These are phyloP conservation scores for Potamarius usumacintae DNA, from an alignment of 2,113 vertebrate genomes.

Conservation along the genomic window DNA sequence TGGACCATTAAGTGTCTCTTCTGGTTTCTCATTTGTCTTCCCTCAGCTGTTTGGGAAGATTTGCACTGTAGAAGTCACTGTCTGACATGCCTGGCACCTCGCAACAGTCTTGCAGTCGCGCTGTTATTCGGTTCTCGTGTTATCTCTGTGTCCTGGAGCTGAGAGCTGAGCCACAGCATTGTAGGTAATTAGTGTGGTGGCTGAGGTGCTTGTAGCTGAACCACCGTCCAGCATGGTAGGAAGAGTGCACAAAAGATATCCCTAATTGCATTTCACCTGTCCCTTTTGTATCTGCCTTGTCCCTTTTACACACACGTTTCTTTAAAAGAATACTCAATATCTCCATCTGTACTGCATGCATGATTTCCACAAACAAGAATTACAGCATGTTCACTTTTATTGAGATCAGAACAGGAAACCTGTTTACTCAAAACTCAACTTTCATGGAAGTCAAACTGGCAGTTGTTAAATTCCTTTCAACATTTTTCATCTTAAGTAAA, in stretches of 20 bases:
- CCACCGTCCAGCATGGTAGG: constrained; percentile 35
- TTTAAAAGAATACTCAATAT: background rate
- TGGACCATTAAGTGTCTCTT: constrained; percentile 46
- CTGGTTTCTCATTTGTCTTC: background rate
- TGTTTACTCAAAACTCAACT: background rate
- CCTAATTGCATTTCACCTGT: constrained; percentile 64
- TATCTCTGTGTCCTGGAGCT: constrained; percentile 21
- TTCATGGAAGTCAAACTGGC: background rate
- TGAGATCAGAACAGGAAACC: background rate
- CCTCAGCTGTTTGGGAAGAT: constrained; percentile 17
- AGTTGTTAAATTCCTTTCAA: background rate
- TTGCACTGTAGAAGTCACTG: constrained; percentile 36
- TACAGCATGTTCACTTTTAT: background rate
- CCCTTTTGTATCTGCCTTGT: background rate
- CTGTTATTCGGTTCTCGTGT: constrained; percentile 9
- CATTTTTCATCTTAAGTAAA: background rate
- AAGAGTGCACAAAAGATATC: constrained; percentile 51
- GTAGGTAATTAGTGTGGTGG: constrained; percentile 32
- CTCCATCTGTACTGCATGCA: background rate
- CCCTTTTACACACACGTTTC: background rate
- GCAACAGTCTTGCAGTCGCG: background rate
- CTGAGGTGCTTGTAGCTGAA: constrained; percentile 24
- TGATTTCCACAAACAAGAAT: background rate
- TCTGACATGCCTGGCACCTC: constrained; percentile 23
- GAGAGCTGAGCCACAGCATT: background rate